Conservation (phyloP, 2,888 invertebrate genomes). For the Pteria penguin region DNA sequence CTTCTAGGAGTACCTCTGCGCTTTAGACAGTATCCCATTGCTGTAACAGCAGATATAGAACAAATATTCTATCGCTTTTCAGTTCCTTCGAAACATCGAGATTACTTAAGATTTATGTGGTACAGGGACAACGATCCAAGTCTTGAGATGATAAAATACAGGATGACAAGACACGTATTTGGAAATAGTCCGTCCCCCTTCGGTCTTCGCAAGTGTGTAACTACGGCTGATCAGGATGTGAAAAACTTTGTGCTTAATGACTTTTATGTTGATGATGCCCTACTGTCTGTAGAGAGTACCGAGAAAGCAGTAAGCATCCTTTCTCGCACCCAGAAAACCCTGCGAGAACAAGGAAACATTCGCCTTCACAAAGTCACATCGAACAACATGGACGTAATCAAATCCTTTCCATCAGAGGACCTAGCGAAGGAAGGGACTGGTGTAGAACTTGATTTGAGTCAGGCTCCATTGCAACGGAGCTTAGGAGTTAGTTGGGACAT, state of each 20-base stretch:
- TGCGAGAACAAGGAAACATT: background rate
- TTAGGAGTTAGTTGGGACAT: too few species aligned
- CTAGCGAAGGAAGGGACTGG: background rate
- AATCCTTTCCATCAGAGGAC: background rate
- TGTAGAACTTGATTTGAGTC: background rate
- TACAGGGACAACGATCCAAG: background rate
- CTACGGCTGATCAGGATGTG: background rate
- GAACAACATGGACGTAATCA: background rate
- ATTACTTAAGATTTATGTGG: too few species aligned
- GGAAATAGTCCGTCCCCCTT: background rate
- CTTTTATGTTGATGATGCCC: conserved; percentile 1
- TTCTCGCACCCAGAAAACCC: background rate
- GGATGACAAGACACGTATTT: background rate
- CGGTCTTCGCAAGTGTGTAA: background rate
- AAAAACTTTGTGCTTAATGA: background rate
- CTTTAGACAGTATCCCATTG: background rate
- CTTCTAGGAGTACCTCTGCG: background rate
- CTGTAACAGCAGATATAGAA: conserved; percentile 4
- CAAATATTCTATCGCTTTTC: conserved; percentile 12
- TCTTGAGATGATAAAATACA: background rate
- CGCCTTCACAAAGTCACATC: background rate
- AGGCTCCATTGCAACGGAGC: background rate
- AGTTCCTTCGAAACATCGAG: background rate
- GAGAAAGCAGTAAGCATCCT: background rate
- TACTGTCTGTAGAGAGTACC: background rate